phyloP scores from a whole-genome alignment of 2,113 vertebrate species.

The Synodontis membranacea region DNA sequence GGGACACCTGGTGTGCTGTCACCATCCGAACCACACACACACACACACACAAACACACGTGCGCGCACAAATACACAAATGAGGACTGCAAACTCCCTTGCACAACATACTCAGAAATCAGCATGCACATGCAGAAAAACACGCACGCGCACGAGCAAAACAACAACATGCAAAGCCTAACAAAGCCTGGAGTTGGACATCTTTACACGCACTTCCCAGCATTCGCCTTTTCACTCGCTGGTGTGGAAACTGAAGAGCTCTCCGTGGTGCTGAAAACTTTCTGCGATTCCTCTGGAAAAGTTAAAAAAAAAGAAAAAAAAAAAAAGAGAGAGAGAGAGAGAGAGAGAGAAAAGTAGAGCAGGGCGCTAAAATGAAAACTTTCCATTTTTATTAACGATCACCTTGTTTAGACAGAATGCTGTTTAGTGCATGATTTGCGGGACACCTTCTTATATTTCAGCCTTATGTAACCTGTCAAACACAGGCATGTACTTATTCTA shows the following conservation, averaged over 20 bases:
- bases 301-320: constrained; percentile 11
- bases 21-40: constrained; percentile 44
- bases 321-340: too few species aligned
- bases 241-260: constrained; percentile 49
- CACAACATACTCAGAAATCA: constrained; percentile 6
- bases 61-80: constrained; percentile 35
- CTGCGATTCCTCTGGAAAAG: constrained; percentile 38
- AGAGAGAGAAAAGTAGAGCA: constrained; percentile 8
- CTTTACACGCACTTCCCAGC: constrained; percentile 3
- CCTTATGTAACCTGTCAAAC: constrained; percentile 66
- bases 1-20: constrained; percentile 74
- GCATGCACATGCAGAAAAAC: background rate
- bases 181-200: constrained; percentile 9
- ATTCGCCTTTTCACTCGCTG: background rate
- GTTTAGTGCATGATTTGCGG: constrained; percentile 74
- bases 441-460: constrained; percentile 50
- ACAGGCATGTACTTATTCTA: background rate
- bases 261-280: constrained; percentile 70
- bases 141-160: background rate
- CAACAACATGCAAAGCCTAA: constrained; percentile 25
- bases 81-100: constrained; percentile 1
- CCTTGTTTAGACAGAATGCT: constrained; percentile 75
- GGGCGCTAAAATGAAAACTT: constrained; percentile 69
- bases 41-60: constrained; percentile 31
- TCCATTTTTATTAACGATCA: constrained; percentile 74